Conservation (phyloP, 2,888 invertebrate genomes). For the Lutraria lutraria region DNA sequence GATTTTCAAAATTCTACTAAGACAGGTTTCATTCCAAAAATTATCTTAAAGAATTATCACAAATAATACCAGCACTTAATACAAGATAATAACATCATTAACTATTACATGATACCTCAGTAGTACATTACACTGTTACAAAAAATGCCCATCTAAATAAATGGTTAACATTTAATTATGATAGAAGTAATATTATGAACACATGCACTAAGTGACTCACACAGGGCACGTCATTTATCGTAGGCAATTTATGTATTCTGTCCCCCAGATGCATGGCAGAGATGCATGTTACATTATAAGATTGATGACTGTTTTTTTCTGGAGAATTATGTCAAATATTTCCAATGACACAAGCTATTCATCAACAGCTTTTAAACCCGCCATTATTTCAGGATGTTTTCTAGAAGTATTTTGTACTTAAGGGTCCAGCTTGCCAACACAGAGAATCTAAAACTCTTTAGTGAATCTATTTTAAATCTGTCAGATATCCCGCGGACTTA, state of each 20-base stretch:
- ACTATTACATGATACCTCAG: not conserved
- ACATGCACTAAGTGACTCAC: conserved; percentile 26
- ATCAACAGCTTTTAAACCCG: conserved; percentile 20
- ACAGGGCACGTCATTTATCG: conserved; percentile 25
- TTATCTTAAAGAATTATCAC: not conserved
- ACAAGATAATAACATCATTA: not conserved
- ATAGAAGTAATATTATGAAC: conserved; percentile 23
- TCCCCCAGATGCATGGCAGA: conserved; percentile 57
- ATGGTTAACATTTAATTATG: conserved; percentile 9
- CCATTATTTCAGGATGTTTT: not conserved
- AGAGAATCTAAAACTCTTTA: not conserved
- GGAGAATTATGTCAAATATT: conserved; percentile 36
- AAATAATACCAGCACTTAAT: not conserved
- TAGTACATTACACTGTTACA: not conserved
- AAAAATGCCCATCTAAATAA: not conserved
- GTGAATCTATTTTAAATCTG: not conserved
- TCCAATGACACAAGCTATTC: conserved; percentile 35
- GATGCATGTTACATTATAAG: conserved; percentile 38
- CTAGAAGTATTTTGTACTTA: conserved; percentile 12
- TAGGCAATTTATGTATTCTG: conserved; percentile 58
- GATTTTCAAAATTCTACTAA: not conserved
- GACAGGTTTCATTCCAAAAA: not conserved
- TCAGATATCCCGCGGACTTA: not conserved
- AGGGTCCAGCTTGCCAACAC: not conserved
- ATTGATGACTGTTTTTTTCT: conserved; percentile 8